Base-by-base conservation (phyloP, 2,888 invertebrate genomes). In the Spilarctia lutea region DNA sequence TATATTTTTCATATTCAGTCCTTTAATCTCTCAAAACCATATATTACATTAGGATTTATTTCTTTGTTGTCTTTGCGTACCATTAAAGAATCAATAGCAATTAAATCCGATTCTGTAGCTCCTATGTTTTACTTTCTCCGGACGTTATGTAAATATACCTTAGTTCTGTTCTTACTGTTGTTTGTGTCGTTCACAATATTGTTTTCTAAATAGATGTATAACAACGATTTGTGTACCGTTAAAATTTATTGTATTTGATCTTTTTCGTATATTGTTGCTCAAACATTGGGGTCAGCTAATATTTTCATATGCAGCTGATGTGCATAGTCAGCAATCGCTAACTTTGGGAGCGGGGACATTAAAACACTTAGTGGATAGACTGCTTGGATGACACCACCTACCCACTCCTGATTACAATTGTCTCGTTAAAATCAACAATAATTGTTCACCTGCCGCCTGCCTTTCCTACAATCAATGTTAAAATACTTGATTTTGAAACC, bases 351-450 rank as follows among this genome's bases (percentile, higher is more conserved):
- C 79, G 84, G 83, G 87, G 86, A 87, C 91, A 91, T 91, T 87
- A 91, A 91, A 92, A 92, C 91, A 92, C 86, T 90, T 88, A 87
- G 85, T 80, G 79, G 87, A 81, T 84, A 81, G 88, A 94, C 94
- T 87, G 88, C 85, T 90, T 86, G 86, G 89, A 91, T 92, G 93
- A 91, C 92, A 92, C 91, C 87, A 83, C 80, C 86, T 83, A 85
- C 88, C 88, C 82, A 83, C 88, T 88, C 86, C 77, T 69, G 74
- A 75, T 89, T 92, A 94, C 94, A 94, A 94, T 92, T 86, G 91
- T 82, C 88, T 94, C 92, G 92, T 94, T 94, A 92, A 89, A 86
- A 89, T 87, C 86, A 91, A 94, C 93, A 93, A 94, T 93, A 93
- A 91, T 90, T 89, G 88, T 85, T 90, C 89, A 86, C 86, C 87